These are phyloP conservation scores for Alethe castanea DNA, from an alignment of 2,113 vertebrate genomes.

Conservation along the genomic window DNA sequence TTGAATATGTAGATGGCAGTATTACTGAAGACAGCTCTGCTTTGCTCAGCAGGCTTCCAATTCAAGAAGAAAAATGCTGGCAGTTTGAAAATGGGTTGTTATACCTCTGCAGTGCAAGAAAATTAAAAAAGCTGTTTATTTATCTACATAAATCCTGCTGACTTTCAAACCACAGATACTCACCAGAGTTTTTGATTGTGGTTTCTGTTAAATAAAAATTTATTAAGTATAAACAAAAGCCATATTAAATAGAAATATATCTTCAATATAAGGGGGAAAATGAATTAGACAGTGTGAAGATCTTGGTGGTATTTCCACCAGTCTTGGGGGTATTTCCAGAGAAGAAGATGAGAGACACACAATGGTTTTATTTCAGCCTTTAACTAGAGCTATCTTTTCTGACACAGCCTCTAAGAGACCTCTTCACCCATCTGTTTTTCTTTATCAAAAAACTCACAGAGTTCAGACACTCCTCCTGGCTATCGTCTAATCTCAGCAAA, in stretches of 20 bases:
- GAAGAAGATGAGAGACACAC: fast-evolving
- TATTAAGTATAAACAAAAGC: background rate
- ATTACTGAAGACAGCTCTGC: background rate
- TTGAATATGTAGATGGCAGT: background rate
- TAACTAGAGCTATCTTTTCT: background rate
- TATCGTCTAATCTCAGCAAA: background rate
- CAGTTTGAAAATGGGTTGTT: background rate
- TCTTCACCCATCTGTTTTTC: fast-evolving
- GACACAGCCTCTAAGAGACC: background rate
- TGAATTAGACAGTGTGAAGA: fast-evolving
- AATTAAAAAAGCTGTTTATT: background rate
- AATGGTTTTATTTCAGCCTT: background rate
- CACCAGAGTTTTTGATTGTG: background rate
- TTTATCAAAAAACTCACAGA: background rate
- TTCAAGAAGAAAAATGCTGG: background rate
- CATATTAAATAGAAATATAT: background rate
- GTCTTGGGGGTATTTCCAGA: background rate
- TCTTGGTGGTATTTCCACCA: background rate
- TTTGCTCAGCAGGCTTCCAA: background rate
- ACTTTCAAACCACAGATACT: background rate
- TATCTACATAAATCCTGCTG: background rate
- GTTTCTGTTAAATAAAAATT: background rate
- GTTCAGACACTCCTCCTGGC: background rate
- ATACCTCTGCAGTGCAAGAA: background rate
- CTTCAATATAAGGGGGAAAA: background rate